Base-by-base conservation (phyloP, 2,888 invertebrate species). In the Oscheius myriophilus region DNA sequence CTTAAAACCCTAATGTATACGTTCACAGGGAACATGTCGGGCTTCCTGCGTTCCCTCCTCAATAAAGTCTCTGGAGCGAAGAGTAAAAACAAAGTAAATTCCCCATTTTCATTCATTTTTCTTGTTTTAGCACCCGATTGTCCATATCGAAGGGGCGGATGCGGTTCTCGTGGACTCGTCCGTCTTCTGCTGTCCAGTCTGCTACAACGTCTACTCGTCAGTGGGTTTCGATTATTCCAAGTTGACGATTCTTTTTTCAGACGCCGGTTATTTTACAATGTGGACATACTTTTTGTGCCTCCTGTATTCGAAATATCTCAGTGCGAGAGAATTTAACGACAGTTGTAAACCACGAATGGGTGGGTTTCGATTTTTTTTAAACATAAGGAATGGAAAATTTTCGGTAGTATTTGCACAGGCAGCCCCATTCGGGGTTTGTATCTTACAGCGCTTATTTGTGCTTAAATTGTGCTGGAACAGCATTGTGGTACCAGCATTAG, bases 71-170 rank as follows among this genome's bases (percentile, higher is more conserved):
- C 63, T 21, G 63, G 63, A 33, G 39, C 23, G 16, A 63, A 53
- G 42, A 4, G 26, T 18, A 63, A 53, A 53, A 63, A 63, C 52
- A 63, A 52, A 42, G 63, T 63, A n/a, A 12, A 12, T 46, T 12
- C 16, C 11, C n/a, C 16, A 2, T 18, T 46, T 46, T 46, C 4
- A 3, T 4, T 46, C 11, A 46, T 46, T 46, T 46, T 39, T 3
- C 16, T 58, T 16, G 7, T 46, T 68, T 62, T 26, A 68, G 68
- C 55, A 68, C 46, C 68, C 68, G 43, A 62, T 68, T 14, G 23
- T 41, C 23, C 68, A 68, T 55, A 62, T 68, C 7, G 68, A 68
- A 68, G 68, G 68, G n/a, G 61, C 62, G 1, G 68, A 68, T 4
- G 39, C 16, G 6, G 55, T 68, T n/a, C 16, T 68, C 1, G 62